Percentiles rank a stretch among this genome's conserved stretches.
These are phyloP conservation scores for Pachydiplax longipennis DNA, from an alignment of 2,888 invertebrate species.

Conservation along the genomic window DNA sequence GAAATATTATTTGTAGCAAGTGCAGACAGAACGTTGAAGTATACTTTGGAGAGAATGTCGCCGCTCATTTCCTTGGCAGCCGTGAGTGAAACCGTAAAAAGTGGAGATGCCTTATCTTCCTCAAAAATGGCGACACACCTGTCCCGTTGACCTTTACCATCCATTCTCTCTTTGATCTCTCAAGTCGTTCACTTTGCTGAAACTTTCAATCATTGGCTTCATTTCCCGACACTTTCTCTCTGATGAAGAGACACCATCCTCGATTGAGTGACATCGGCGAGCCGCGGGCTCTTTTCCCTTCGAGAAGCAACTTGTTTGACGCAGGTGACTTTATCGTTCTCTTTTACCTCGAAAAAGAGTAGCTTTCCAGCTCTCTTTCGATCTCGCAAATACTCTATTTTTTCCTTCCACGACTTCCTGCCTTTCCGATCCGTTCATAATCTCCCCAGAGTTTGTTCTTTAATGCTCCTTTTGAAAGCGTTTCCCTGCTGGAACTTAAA, in stretches of 20 bases:
- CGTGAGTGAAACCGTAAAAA: no score
- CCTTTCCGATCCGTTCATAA: background rate
- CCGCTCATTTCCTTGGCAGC: no score
- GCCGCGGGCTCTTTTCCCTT: background rate
- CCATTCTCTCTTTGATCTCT: background rate
- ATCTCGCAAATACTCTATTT: background rate
- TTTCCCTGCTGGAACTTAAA: background rate
- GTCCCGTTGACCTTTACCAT: background rate
- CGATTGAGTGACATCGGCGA: background rate
- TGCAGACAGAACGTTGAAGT: no score
- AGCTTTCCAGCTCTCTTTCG: background rate
- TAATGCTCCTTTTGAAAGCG: constrained; percentile 25
- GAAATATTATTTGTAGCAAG: no score
- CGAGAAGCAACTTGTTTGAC: background rate
- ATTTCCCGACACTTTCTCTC: background rate
- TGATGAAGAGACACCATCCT: background rate
- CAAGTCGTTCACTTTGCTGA: background rate
- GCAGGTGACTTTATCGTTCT: background rate
- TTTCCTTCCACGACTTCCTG: background rate
- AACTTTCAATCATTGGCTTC: background rate
- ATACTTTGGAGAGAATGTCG: no score
- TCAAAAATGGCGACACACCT: no score
- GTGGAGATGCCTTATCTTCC: no score
- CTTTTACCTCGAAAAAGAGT: background rate
- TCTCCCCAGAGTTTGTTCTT: background rate